A percentile compares a stretch with the other conserved stretches of the same genome.
phyloP scores from a whole-genome alignment of 1,140 invertebrate species.

The Drosophila persimilis region DNA sequence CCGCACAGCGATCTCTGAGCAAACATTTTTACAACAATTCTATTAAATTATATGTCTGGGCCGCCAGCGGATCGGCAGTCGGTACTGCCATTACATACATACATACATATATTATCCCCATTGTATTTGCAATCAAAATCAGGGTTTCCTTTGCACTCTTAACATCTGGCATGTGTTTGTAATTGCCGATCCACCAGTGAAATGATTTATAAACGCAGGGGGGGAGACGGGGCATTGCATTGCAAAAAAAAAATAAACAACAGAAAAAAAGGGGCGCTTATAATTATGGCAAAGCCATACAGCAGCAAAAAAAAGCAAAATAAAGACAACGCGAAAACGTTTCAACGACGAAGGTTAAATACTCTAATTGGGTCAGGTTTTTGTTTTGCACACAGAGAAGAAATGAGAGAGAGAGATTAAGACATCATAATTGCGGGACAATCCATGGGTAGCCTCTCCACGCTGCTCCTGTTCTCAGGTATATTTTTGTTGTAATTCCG shows the following conservation, averaged over 20 bases:
- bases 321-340: not conserved
- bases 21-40: conserved; percentile 57
- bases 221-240: conserved; percentile 20
- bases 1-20: conserved; percentile 28
- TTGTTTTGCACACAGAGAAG: not conserved
- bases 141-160: conserved; percentile 20
- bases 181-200: conserved; percentile 50
- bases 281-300: conserved; percentile 13
- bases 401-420: too few relatives aligned
- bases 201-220: conserved; percentile 35
- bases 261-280: conserved; percentile 10
- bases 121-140: conserved; percentile 52
- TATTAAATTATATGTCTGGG: conserved; percentile 54
- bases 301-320: too few relatives aligned
- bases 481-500: too few relatives aligned
- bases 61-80: not conserved
- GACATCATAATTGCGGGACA: too few relatives aligned
- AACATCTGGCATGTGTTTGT: conserved; percentile 47
- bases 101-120: conserved; percentile 17
- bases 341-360: conserved; percentile 25
- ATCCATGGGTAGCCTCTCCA: too few relatives aligned
- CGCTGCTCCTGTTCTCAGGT: too few relatives aligned
- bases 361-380: conserved; percentile 23
- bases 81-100: not conserved
- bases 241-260: conserved; percentile 15